Base-by-base conservation (phyloP, 2,888 invertebrate species). In the Tethea ocularis region DNA sequence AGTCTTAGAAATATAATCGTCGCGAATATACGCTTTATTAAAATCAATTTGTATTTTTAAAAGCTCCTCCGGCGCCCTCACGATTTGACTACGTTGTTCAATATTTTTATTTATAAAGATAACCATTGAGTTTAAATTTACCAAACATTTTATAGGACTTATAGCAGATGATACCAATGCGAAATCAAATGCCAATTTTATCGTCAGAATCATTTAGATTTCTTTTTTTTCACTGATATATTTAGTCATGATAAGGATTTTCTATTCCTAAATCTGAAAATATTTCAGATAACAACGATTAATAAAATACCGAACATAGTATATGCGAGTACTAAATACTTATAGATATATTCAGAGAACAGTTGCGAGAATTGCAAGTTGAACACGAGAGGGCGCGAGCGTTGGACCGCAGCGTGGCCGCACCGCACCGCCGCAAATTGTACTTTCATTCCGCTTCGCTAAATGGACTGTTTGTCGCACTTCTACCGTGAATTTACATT, bases 401-500 rank as follows among this genome's bases (percentile, higher is more conserved):
- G 71, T 68, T 58, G 68, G 62, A 70, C 68, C 73, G 73, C 72
- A 72, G 68, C 33, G 17, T 22, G 54, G 20, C 54, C 67, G 68
- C 71, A 75, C 68, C 81, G 68, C 60, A 69, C 61, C 70, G 68
- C 83, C 85, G 68, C 86, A 86, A 86, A 87, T 86, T 81, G 81
- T 80, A 84, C 82, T 86, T 82, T 84, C 80, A 86, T 86, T 83
- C 75, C 77, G 75, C 77, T 72, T 68, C 77, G 78, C 77, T 82
- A 80, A 82, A 78, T 72, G 78, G 74, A 77, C 77, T 81, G 84
- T 84, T 83, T 85, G 80, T 80, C 77, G 77, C 75, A 66, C 61
- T 60, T 56, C 58, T 26, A 26, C 51, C 62, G 63, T 60, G 63
- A 68, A 75, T 74, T 73, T 72, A 75, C 69, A 66, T 60, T 58